Base-by-base conservation (phyloP, 1,140 invertebrate species). In the Frieseomelitta varia region DNA sequence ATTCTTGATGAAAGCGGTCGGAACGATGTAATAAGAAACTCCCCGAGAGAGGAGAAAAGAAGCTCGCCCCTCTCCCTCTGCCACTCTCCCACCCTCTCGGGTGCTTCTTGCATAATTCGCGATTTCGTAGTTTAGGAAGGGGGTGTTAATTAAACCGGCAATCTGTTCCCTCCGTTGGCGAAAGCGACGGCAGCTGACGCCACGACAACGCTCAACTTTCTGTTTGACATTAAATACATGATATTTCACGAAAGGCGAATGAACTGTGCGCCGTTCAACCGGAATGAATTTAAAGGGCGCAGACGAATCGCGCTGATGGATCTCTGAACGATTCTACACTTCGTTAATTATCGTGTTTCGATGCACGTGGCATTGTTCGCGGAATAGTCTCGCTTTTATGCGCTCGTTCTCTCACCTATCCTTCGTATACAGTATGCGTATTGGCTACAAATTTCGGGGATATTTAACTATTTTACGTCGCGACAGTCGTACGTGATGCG, bases 31-130 rank as follows among this genome's bases (percentile, higher is more conserved):
- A 79, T 79, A 84, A 84, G 83, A 74, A 84, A 84, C 83, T 79
- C 68, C 55, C 27, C 30, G 24, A 19, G 58, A 79, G 68, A 6
- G 56, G 65, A 56, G 19, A 80, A 84, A 84, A 80, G 53, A n/a
- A 80, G 58, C 27, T 21, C 24, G 15, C 27, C 47, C 55, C 65
- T 47, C 55, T 30, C 61, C 30, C 34, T 21, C 27, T 11, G 19
- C 0, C 19, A 24, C 27, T 21, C 39, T 34, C 34, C 6, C 21
- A 10, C 24, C 34, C 1, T 47, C 63, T 24, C 14, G 21, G 34
- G 51, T 79, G n/a, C 53, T 80, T 84, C 83, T 79, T 84, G 83
- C 78, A 84, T 84, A 84, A 84, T 84, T 84, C 56, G 68, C 69
- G 65, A 67, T 84, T 84, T 80, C 61, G 51, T 63, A 84, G 78